Conservation (phyloP, 2,113 vertebrate genomes). For the Cyphomyrus plagiostoma region DNA sequence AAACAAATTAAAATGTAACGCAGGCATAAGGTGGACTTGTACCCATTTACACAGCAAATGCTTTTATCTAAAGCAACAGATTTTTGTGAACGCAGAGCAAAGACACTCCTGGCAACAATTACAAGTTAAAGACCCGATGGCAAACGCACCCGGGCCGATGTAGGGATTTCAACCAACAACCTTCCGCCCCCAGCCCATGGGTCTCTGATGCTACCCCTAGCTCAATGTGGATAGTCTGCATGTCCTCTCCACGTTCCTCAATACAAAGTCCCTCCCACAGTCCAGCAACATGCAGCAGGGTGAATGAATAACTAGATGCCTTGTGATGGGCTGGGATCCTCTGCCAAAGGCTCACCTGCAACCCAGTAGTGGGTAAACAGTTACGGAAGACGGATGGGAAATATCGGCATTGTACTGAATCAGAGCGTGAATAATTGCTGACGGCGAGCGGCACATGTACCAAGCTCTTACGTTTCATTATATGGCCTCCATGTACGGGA, state of each 20-base stretch:
- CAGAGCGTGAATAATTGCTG: not conserved
- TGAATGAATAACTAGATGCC: not conserved
- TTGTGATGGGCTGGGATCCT: not conserved
- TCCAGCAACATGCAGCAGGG: not conserved
- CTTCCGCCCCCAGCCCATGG: not conserved
- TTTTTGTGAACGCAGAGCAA: not conserved
- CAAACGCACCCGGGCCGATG: not conserved
- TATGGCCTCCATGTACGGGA: not conserved
- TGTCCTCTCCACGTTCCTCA: not conserved
- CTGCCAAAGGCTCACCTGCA: not conserved
- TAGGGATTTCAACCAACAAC: not conserved
- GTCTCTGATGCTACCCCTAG: not conserved
- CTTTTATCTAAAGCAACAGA: not conserved
- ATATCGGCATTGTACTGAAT: not conserved
- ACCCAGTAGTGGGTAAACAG: not conserved
- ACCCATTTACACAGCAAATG: not conserved
- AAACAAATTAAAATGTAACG: not conserved
- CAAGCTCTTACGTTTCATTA: not conserved
- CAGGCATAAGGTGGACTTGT: not conserved
- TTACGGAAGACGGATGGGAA: not conserved
- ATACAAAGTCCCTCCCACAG: not conserved
- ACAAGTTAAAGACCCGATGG: not conserved
- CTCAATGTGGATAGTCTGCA: not conserved
- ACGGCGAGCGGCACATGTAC: not conserved
- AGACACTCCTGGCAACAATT: not conserved